Evolutionary conservation across 2,888 invertebrate species (phyloP), one percentile per base, ranked within the genome.

Genomic region (Cylindroiulus punctatus): DNA sequence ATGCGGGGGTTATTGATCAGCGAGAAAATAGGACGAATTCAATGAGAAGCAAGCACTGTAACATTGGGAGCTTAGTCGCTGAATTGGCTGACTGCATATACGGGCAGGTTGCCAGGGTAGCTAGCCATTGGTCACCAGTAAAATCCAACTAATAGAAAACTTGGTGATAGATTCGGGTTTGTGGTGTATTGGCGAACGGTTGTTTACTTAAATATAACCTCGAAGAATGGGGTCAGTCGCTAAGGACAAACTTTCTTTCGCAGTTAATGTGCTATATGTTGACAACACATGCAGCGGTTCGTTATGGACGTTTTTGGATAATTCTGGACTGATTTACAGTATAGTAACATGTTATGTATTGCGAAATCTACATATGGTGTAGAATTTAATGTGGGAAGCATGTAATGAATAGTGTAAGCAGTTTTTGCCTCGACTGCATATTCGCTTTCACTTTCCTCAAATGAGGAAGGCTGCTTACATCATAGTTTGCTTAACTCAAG

Each of bases 1-100:
- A 76, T 76, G 30, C 26, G 22, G 26, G n/a, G 76, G 4, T 57
- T 76, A 76, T 76, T 76, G 76, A 76, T 76, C 76, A 30, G 76
- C 12, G 8, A 30, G 57, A 14, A 30, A 76, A 76, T 5, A 65
- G 65, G 26, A 26, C 65, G 8, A 26, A 65, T 65, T 65, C 65
- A 26, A 65, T 65, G 76, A 76, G 76, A 76, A 22, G 52, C 52
- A 19, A n/a, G 52, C 19, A 52, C 0, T 65, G 65, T 3, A 57
- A 26, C 44, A 12, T 44, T 44, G 3, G 44, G 14, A 44, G 52
- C 26, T 76, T 30, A 10, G 12, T 26, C 8, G 26, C 26, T 22
- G 65, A n/a, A 26, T 7, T 10, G 65, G 76, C 8, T 26, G 22
- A 26, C 19, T 26, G 22, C 65, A 65, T n/a, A n/a, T 65, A 76